phyloP scores from a whole-genome alignment of 2,113 vertebrate species.

The Zosterops hypoxanthus region DNA sequence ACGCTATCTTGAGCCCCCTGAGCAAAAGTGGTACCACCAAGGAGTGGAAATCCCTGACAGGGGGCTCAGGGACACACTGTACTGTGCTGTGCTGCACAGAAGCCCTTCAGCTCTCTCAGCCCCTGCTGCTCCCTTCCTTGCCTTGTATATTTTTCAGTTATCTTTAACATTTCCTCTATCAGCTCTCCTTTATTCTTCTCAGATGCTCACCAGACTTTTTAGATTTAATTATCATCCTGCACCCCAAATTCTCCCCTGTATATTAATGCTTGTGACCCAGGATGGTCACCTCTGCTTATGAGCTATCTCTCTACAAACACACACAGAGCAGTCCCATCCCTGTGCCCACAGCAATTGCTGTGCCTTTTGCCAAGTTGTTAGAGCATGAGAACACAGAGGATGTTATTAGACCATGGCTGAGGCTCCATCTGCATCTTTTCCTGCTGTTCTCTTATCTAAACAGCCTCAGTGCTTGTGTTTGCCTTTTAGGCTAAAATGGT shows the following conservation, averaged over 20 bases:
- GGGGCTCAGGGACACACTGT: not conserved
- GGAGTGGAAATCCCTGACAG: not conserved
- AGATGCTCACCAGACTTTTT: not conserved
- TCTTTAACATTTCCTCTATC: not conserved
- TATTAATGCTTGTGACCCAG: not conserved
- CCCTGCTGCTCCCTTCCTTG: not conserved
- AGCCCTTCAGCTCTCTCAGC: not conserved
- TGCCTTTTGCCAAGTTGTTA: not conserved
- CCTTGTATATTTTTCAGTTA: not conserved
- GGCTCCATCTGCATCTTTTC: not conserved
- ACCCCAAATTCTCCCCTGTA: not conserved
- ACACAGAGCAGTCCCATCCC: not conserved
- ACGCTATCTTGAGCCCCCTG: not conserved
- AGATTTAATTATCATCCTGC: not conserved
- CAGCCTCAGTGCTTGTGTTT: not conserved
- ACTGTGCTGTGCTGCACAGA: not conserved
- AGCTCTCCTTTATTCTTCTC: not conserved
- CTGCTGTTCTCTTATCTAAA: slow-evolving; percentile 41
- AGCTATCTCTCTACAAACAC: not conserved
- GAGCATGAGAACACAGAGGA: not conserved
- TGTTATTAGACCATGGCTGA: not conserved
- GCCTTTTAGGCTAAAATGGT: not conserved
- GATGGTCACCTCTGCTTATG: not conserved
- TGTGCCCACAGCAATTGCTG: not conserved
- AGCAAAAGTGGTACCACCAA: not conserved